phyloP scores from a whole-genome alignment of 2,888 invertebrate species.

The Gari tellinella region DNA sequence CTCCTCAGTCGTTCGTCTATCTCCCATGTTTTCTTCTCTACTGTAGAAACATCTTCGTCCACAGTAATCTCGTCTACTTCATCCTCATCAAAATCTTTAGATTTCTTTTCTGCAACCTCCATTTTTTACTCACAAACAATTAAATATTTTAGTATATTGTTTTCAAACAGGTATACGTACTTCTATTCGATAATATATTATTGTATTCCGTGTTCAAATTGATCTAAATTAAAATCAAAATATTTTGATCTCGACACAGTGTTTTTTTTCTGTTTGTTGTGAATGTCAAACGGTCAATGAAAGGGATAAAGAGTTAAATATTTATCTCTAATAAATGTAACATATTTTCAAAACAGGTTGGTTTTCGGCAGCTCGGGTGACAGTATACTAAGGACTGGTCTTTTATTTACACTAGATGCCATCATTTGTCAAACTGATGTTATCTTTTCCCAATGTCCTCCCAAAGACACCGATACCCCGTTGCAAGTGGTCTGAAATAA shows the following conservation, averaged over 20 bases:
- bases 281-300: too few species aligned
- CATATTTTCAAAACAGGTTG: constrained; percentile 22
- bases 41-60: not conserved
- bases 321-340: constrained; percentile 11
- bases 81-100: not conserved
- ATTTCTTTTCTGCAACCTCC: constrained; percentile 6
- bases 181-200: too few species aligned
- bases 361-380: constrained; percentile 14
- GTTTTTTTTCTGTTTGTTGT: too few species aligned
- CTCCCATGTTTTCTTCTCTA: not conserved
- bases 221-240: too few species aligned
- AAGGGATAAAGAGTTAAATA: too few species aligned
- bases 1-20: not conserved
- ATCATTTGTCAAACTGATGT: constrained; percentile 59
- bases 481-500: constrained; percentile 22
- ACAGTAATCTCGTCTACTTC: not conserved
- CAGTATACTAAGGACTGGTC: constrained; percentile 48
- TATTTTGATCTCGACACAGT: too few species aligned
- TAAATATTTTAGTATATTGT: too few species aligned
- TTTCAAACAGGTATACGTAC: too few species aligned
- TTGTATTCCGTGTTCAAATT: too few species aligned
- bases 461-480: constrained; percentile 35
- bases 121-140: not conserved
- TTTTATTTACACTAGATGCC: constrained; percentile 34
- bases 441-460: constrained; percentile 37